Evolutionary conservation across 1,140 invertebrate species (phyloP).

Genomic region (Asbolus verrucosus): DNA sequence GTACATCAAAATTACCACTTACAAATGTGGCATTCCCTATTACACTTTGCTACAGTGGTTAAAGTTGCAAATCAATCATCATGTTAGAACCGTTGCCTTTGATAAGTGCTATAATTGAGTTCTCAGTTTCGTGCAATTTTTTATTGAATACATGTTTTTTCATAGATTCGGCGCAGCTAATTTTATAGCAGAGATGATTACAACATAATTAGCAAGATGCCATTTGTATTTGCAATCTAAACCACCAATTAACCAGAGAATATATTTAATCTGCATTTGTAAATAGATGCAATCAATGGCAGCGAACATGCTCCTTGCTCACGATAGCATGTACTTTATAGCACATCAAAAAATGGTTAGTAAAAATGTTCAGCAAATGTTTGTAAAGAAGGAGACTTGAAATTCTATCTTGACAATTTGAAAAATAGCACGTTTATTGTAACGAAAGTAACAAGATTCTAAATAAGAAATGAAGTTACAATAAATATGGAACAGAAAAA

Average conservation of each 20-base stretch:
- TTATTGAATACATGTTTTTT: background rate
- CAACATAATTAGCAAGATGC: background rate
- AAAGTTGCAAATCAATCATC: slow-evolving; percentile 44
- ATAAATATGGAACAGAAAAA: too few species aligned
- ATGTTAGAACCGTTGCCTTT: slow-evolving; percentile 3
- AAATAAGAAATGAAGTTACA: too few species aligned
- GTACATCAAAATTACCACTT: slow-evolving; percentile 46
- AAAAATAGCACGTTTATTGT: too few species aligned
- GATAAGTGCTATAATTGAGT: slow-evolving; percentile 50
- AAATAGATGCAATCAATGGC: slow-evolving; percentile 2
- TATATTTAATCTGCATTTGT: too few species aligned
- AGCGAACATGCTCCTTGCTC: too few species aligned
- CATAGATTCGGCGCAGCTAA: background rate
- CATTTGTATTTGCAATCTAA: background rate
- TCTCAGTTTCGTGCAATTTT: slow-evolving; percentile 52
- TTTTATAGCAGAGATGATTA: background rate
- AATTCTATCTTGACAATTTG: too few species aligned
- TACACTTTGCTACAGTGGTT: slow-evolving; percentile 33
- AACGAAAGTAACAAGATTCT: too few species aligned
- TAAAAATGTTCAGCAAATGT: too few species aligned
- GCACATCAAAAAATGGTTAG: too few species aligned
- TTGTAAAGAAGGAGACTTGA: too few species aligned
- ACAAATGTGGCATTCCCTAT: slow-evolving; percentile 5
- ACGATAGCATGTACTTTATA: too few species aligned
- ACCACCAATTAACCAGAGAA: slow-evolving; percentile 15